Percentiles rank a stretch among this genome's conserved stretches.
Conservation (phyloP, 2,797 vertebrate genomes). For the Valencia hispanica region DNA sequence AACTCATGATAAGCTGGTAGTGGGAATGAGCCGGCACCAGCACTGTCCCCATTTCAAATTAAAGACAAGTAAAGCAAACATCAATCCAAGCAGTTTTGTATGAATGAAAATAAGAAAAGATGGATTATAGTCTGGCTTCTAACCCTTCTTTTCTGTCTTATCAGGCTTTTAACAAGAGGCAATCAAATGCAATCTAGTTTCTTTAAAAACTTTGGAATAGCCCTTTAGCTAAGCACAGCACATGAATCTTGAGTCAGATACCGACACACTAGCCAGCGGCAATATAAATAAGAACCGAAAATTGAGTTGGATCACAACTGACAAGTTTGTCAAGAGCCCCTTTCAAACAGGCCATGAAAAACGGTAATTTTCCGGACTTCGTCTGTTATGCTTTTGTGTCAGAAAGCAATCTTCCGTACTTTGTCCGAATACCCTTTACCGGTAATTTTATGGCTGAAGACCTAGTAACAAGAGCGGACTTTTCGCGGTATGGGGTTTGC, state of each 20-base stretch:
- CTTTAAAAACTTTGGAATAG: neutral
- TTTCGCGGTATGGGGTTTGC: no score
- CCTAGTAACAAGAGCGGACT: no score
- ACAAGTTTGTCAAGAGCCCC: no score
- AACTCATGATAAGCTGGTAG: neutral
- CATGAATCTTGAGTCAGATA: neutral
- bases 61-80: neutral
- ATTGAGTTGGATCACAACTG: neutral
- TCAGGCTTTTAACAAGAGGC: neutral
- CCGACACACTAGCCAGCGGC: neutral
- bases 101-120: neutral
- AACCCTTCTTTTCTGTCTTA: neutral
- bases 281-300: neutral
- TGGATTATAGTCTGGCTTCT: neutral
- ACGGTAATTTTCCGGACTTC: no score
- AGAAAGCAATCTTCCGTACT: no score
- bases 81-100: neutral
- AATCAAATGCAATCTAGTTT: neutral
- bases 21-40: neutral
- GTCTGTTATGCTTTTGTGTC: no score
- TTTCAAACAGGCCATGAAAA: no score
- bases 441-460: no score
- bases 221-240: neutral
- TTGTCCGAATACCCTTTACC: no score
- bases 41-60: neutral